Evolutionary conservation across 2,888 invertebrate species (phyloP).

Genomic region (Volucella zonaria): DNA sequence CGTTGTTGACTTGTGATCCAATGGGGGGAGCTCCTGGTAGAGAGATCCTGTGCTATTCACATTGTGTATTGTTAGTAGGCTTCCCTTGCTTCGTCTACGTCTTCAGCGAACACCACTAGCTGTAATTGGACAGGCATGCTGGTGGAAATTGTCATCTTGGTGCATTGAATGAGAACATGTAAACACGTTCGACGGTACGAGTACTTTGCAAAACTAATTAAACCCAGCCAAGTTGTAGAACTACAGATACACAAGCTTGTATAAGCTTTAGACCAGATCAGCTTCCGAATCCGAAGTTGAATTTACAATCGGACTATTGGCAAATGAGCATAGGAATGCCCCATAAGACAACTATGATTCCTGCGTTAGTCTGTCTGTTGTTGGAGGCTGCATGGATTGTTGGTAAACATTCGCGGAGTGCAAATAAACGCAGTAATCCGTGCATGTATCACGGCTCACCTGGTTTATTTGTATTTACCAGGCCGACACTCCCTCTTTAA

Average conservation of each 20-base stretch:
- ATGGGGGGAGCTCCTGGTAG: neutral
- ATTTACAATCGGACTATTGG: constrained; percentile 62
- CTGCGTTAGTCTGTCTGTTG: neutral
- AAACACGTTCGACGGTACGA: constrained; percentile 61
- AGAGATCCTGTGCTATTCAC: constrained; percentile 29
- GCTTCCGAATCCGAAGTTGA: neutral
- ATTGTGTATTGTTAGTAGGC: constrained; percentile 30
- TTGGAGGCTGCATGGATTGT: neutral
- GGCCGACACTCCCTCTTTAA: constrained; percentile 52
- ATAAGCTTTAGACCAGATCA: neutral
- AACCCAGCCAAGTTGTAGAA: constrained; percentile 35
- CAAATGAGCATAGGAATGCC: constrained; percentile 22
- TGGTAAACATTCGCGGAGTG: constrained; percentile 44
- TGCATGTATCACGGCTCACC: constrained; percentile 64
- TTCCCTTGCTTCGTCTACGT: neutral
- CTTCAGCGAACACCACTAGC: constrained; percentile 6
- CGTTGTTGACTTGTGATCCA: constrained; percentile 44
- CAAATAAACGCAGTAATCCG: constrained; percentile 68
- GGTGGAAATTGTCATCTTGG: constrained; percentile 40
- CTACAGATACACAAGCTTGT: too few relatives aligned
- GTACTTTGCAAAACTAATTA: constrained; percentile 70
- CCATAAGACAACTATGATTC: neutral
- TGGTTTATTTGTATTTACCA: constrained; percentile 61
- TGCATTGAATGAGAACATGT: constrained; percentile 43
- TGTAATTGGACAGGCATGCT: constrained; percentile 47